Evolutionary conservation across 2,888 invertebrate genomes (phyloP).

Genomic region (Meganola albula): DNA sequence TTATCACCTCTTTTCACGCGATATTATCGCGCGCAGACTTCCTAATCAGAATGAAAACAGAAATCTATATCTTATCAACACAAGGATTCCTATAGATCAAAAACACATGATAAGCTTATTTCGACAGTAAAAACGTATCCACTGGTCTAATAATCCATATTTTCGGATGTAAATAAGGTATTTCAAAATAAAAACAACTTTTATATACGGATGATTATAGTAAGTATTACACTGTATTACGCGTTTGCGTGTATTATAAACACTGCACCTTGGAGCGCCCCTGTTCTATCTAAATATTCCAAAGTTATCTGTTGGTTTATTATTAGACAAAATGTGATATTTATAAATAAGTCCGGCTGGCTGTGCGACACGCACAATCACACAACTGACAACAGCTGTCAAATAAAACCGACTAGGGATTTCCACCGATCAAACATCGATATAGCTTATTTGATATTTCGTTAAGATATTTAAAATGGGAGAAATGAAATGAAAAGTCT

Average conservation of each 20-base stretch:
- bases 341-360: constrained; percentile 57
- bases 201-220: constrained; percentile 34
- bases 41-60: constrained; percentile 45
- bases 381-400: constrained; percentile 28
- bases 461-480: too few species aligned
- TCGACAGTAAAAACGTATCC: constrained; percentile 14
- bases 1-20: constrained; percentile 34
- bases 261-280: constrained; percentile 49
- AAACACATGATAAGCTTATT: constrained; percentile 25
- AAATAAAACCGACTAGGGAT: too few species aligned
- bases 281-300: constrained; percentile 47
- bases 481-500: too few species aligned
- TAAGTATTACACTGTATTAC: constrained; percentile 34
- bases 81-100: constrained; percentile 30
- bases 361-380: constrained; percentile 26
- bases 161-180: constrained; percentile 27
- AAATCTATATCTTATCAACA: constrained; percentile 45
- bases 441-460: too few species aligned
- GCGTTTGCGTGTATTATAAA: constrained; percentile 43
- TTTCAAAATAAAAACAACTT: constrained; percentile 40
- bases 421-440: too few species aligned
- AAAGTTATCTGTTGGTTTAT: constrained; percentile 59
- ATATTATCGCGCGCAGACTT: constrained; percentile 34
- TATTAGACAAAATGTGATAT: constrained; percentile 59
- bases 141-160: constrained; percentile 22